Percentiles rank a stretch among this genome's conserved stretches.
These are phyloP conservation scores for Myripristis murdjan DNA, from an alignment of 2,797 vertebrate species.

Conservation along the genomic window DNA sequence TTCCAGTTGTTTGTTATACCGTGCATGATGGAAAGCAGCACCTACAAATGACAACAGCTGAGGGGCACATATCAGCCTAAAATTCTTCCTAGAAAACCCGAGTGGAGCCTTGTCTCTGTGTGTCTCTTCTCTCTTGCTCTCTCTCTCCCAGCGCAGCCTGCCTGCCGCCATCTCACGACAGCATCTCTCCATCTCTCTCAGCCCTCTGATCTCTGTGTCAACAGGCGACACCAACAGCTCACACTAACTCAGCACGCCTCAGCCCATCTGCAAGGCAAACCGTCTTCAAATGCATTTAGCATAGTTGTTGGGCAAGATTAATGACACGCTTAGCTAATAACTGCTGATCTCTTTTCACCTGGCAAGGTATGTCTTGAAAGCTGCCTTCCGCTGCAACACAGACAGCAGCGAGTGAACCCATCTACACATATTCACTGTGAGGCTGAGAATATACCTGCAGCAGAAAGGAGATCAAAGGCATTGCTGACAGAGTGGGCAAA, in stretches of 20 bases:
- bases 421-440: conserved; percentile 54
- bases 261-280: conserved; percentile 74
- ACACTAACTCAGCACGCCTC: conserved; percentile 69
- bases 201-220: conserved; percentile 81
- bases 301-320: conserved; percentile 62
- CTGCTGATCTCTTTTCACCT: conserved; percentile 68
- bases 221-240: conserved; percentile 73
- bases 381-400: conserved; percentile 47
- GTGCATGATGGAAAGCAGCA: conserved; percentile 29
- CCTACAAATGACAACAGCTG: conserved; percentile 40
- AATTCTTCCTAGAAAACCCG: conserved; percentile 51
- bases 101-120: conserved; percentile 48
- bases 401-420: conserved; percentile 43
- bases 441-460: conserved; percentile 66
- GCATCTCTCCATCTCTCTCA: conserved; percentile 77
- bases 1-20: conserved; percentile 1
- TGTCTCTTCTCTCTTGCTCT: conserved; percentile 49
- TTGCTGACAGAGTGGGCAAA: conserved; percentile 71
- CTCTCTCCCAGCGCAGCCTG: conserved; percentile 58
- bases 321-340: conserved; percentile 65
- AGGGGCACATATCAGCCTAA: conserved; percentile 37
- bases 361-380: conserved; percentile 61
- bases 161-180: conserved; percentile 77
- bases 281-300: conserved; percentile 69
- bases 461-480: conserved; percentile 76